phyloP scores from a whole-genome alignment of 2,797 vertebrate species.

The Hoplostethus atlanticus region DNA sequence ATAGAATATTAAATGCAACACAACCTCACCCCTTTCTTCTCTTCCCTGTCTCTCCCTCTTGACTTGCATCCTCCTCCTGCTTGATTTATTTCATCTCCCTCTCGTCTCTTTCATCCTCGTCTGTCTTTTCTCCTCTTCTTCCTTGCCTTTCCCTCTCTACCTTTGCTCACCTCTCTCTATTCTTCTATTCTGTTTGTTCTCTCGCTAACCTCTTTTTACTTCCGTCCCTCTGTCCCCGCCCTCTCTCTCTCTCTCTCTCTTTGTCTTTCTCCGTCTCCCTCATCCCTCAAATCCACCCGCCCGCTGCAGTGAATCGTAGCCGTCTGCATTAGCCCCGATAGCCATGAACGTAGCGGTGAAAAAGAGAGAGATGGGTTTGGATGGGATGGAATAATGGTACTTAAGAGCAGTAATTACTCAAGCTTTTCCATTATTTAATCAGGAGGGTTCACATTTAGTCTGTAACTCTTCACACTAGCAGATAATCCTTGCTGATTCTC shows the following conservation, averaged over 20 bases:
- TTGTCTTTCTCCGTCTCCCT: slow-evolving; percentile 39
- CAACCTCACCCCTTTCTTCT: not conserved
- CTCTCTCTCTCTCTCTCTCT: not conserved
- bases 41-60: slow-evolving; percentile 4
- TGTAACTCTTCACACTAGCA: too few species aligned
- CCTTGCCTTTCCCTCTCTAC: not conserved
- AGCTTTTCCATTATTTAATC: slow-evolving; percentile 18
- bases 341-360: slow-evolving; percentile 42
- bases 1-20: slow-evolving; percentile 7
- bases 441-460: too few species aligned
- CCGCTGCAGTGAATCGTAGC: slow-evolving; percentile 28
- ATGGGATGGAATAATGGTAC: slow-evolving; percentile 46
- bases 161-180: slow-evolving; percentile 15
- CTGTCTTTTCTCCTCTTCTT: not conserved
- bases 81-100: slow-evolving; percentile 22
- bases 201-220: slow-evolving; percentile 18
- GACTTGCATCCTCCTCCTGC: slow-evolving; percentile 44
- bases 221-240: not conserved
- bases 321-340: slow-evolving; percentile 52
- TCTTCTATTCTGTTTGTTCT: slow-evolving; percentile 28
- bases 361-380: slow-evolving; percentile 17
- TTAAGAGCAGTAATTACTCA: slow-evolving; percentile 51
- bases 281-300: slow-evolving; percentile 31
- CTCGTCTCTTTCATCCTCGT: slow-evolving; percentile 19
- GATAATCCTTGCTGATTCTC: too few species aligned